phyloP scores from a whole-genome alignment of 2,888 invertebrate genomes.

The Proisotoma minuta region DNA sequence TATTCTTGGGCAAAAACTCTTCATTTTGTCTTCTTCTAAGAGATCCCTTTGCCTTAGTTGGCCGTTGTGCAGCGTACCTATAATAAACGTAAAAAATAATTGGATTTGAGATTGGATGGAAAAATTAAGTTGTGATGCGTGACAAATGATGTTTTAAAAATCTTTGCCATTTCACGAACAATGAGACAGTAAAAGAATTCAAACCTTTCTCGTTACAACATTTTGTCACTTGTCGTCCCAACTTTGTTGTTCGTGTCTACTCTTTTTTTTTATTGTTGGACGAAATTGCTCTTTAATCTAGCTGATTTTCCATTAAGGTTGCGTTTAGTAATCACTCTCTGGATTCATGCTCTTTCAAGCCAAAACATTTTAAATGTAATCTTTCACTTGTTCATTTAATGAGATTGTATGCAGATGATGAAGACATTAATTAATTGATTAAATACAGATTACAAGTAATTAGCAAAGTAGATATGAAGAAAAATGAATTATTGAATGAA shows the following conservation, averaged over 20 bases:
- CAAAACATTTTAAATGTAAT: too few species aligned
- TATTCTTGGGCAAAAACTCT: constrained; percentile 9
- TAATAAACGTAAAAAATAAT: constrained; percentile 44
- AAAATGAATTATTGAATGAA: too few species aligned
- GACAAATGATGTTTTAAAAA: constrained; percentile 41
- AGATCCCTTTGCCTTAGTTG: too few species aligned
- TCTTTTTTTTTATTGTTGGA: not conserved
- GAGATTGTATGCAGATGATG: too few species aligned
- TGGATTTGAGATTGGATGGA: constrained; percentile 44
- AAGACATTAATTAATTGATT: too few species aligned
- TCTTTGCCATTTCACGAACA: constrained; percentile 18
- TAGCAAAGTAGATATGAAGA: too few species aligned
- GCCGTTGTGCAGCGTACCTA: too few species aligned
- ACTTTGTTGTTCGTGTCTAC: not conserved
- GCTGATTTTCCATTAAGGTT: too few species aligned
- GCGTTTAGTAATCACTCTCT: too few species aligned
- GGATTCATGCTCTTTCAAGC: too few species aligned
- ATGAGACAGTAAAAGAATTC: constrained; percentile 14
- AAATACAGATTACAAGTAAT: too few species aligned
- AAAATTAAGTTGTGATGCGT: constrained; percentile 46
- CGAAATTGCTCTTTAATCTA: not conserved
- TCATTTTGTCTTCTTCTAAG: constrained; percentile 16
- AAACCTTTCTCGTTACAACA: constrained; percentile 5
- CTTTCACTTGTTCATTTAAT: too few species aligned
- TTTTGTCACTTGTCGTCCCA: constrained; percentile 4